Conservation (phyloP, 2,797 vertebrate genomes). For the Amphiprion clarkii region DNA sequence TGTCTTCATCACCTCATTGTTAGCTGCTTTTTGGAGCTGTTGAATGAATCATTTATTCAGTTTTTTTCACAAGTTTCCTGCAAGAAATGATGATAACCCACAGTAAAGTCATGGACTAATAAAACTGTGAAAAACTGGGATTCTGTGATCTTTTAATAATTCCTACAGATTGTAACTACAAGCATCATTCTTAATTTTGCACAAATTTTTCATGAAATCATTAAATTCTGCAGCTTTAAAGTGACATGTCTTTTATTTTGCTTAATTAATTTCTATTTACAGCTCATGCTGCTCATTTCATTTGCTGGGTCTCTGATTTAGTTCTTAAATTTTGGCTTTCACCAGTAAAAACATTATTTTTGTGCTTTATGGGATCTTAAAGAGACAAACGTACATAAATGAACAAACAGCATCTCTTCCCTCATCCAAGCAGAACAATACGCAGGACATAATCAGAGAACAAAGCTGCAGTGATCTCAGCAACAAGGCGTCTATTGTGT, state of each 20-base stretch:
- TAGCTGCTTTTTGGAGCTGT: too few relatives aligned
- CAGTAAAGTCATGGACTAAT: too few relatives aligned
- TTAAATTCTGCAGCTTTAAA: background rate
- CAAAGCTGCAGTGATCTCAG: constrained; percentile 26
- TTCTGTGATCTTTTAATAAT: too few relatives aligned
- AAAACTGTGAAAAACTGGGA: too few relatives aligned
- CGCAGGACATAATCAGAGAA: constrained; percentile 39
- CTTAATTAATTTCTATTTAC: background rate
- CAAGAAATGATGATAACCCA: too few relatives aligned
- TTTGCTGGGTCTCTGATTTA: background rate
- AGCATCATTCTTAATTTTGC: too few relatives aligned
- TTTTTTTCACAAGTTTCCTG: too few relatives aligned
- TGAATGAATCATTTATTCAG: too few relatives aligned
- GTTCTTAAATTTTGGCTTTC: background rate
- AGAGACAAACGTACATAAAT: constrained; percentile 17
- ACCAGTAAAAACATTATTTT: background rate
- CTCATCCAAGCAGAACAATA: constrained; percentile 30
- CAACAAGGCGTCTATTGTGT: constrained; percentile 44
- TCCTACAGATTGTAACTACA: too few relatives aligned
- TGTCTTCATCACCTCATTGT: too few relatives aligned
- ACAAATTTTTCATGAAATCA: too few relatives aligned
- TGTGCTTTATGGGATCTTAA: constrained; percentile 4
- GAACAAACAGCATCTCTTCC: background rate
- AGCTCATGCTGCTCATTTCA: background rate
- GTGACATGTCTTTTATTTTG: background rate